Percentiles rank a stretch among this genome's conserved stretches.
Evolutionary conservation across 2,888 invertebrate genomes (phyloP).

Genomic region (Lasioglossum leucozonium): DNA sequence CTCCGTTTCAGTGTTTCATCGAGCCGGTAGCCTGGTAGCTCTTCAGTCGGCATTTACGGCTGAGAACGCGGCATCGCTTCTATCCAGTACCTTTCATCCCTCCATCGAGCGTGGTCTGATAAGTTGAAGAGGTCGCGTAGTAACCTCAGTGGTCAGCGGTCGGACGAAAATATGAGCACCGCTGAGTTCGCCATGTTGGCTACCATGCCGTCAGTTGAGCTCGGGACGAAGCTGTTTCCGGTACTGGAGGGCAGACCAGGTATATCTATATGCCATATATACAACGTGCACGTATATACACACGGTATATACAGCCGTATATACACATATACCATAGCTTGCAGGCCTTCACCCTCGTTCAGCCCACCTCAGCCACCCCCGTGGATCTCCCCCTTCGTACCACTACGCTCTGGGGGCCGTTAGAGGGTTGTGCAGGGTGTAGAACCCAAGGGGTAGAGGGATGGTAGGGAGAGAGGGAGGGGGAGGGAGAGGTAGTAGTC

Average conservation of each 20-base stretch:
- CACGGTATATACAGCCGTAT: background rate
- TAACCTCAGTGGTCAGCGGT: conserved; percentile 15
- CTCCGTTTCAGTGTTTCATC: conserved; percentile 27
- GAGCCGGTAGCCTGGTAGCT: conserved; percentile 1
- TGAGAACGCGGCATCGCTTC: conserved; percentile 31
- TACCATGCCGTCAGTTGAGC: conserved; percentile 80
- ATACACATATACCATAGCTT: conserved; percentile 67
- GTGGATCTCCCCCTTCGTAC: conserved; percentile 58
- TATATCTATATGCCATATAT: conserved; percentile 79
- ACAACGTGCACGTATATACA: conserved; percentile 28
- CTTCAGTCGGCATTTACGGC: conserved; percentile 44
- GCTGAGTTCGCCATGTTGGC: conserved; percentile 81
- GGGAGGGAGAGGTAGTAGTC: conserved; percentile 55
- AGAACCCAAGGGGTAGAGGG: conserved; percentile 65
- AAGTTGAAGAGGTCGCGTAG: conserved; percentile 61
- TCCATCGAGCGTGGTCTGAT: conserved; percentile 43
- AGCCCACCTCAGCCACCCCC: conserved; percentile 74
- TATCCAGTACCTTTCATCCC: conserved; percentile 12
- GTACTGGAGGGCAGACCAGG: conserved; percentile 81
- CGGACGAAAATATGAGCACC: conserved; percentile 79
- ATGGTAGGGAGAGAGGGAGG: conserved; percentile 12
- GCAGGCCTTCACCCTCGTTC: conserved; percentile 80
- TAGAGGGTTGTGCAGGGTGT: conserved; percentile 73
- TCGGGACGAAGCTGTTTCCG: conserved; percentile 82
- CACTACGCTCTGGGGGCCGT: conserved; percentile 70